These are phyloP conservation scores for Paramormyrops hopkinsi DNA, from an alignment of 2,797 vertebrate species.

Conservation along the genomic window DNA sequence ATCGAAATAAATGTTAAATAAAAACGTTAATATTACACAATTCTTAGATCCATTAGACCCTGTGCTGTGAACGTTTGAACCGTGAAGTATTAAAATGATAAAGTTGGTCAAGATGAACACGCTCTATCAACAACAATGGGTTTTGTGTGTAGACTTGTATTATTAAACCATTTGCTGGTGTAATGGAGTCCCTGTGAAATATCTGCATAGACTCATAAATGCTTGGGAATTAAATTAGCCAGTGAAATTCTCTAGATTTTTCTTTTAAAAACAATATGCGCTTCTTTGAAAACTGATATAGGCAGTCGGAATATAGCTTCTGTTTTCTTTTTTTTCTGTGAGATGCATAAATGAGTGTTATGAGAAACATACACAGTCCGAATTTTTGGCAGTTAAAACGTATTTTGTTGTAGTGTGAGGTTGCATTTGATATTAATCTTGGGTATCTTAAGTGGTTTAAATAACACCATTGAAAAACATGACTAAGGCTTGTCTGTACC, in stretches of 20 bases:
- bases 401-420: background rate
- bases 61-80: background rate
- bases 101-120: conserved; percentile 52
- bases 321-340: background rate
- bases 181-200: conserved; percentile 64
- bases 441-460: background rate
- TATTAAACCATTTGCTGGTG: conserved; percentile 55
- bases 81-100: conserved; percentile 16
- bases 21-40: background rate
- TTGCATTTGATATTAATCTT: background rate
- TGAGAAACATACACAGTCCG: background rate
- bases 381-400: background rate
- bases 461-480: background rate
- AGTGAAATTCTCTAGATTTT: background rate
- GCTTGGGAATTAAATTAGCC: background rate
- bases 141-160: conserved; percentile 54
- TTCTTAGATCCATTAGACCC: background rate
- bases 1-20: background rate
- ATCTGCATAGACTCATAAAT: conserved; percentile 43
- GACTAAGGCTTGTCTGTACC: background rate
- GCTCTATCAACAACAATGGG: conserved; percentile 37
- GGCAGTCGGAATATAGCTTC: background rate
- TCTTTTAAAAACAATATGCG: background rate
- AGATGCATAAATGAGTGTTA: background rate
- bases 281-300: background rate